Base-by-base conservation (phyloP, 2,113 vertebrate species). In the Syngnathus scovelli region DNA sequence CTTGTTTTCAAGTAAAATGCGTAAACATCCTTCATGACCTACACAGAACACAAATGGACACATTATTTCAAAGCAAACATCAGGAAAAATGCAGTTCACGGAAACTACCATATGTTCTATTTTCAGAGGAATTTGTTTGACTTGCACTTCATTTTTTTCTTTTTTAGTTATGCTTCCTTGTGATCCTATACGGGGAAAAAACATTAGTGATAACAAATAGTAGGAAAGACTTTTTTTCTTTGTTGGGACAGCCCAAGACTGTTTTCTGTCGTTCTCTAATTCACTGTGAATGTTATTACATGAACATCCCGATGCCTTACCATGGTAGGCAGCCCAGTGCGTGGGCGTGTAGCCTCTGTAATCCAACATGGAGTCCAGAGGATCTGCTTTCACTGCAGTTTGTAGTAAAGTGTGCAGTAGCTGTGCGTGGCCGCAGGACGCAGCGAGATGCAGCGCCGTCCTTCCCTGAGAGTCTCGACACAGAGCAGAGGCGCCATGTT, bases 1-100 rank as follows among this genome's bases (percentile, higher is more conserved):
- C 86, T 94, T 96, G 87, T 95, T 92, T 94, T 98, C 95, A 95
- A 99, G 94, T 95, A 98, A 94, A 93, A 96, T 89, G 82, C 92
- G 92, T 85, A 98, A 95, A 95, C 96, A 98, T 89, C 94, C 93
- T 89, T 95, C 93, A 66, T 93, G 94, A 78, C 96, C 96, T 99
- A 69, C 9, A 76, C 54, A 68, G 71, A n/a, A 72, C 36, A 58
- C 48, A 66, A 55, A 58, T 6, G 2, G 13, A 72, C 18, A 64
- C 41, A 71, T 56, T n/a, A 71, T 1, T n/a, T 69, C 41, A 8
- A 39, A 43, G n/a, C 37, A 41, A 21, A 43, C 18, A 21, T 41
- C 19, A 11, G 15, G 18, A 41, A 12, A 33, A 58, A 36, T 36
- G 18, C 27, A 58, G 13, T 15, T 27, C 23, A 13, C 13, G 16